Conservation (phyloP, 2,797 vertebrate species). For the Syngnathus rostellatus region DNA sequence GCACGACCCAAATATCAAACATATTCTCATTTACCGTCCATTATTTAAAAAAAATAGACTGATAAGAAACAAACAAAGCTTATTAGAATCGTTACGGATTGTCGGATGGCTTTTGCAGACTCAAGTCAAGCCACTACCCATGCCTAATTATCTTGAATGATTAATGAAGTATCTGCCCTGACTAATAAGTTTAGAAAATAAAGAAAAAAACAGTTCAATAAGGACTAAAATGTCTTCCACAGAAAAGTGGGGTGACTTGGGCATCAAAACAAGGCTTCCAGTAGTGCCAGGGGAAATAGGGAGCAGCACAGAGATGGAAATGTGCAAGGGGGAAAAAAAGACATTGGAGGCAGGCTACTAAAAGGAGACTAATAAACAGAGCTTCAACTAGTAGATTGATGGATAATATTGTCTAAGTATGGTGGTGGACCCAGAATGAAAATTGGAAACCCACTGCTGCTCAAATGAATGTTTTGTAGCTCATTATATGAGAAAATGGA, state of each 20-base stretch:
- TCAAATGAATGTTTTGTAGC: slow-evolving; percentile 32
- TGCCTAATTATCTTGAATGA: background rate
- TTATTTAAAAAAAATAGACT: no score
- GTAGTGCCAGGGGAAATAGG: slow-evolving; percentile 52
- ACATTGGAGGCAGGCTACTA: slow-evolving; percentile 6
- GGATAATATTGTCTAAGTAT: slow-evolving; percentile 16
- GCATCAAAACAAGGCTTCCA: slow-evolving; percentile 58
- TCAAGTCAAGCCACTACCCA: background rate
- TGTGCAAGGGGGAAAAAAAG: slow-evolving; percentile 11
- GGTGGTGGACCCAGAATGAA: slow-evolving; percentile 21
- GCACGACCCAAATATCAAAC: no score
- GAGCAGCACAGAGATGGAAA: slow-evolving; percentile 15
- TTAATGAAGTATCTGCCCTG: background rate
- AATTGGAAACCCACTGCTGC: slow-evolving; percentile 4
- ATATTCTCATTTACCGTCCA: no score
- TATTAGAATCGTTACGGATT: background rate
- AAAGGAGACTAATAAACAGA: slow-evolving; percentile 27
- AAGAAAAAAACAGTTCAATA: slow-evolving; percentile 32
- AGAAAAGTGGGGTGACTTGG: slow-evolving; percentile 54
- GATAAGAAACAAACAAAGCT: background rate
- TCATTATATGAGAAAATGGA: slow-evolving; percentile 19
- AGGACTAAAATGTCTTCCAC: slow-evolving; percentile 47
- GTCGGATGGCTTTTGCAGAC: background rate
- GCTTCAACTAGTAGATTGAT: slow-evolving; percentile 24
- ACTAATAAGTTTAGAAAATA: background rate